A percentile compares a stretch with the other conserved stretches of the same genome.
Evolutionary conservation across 1,140 invertebrate species (phyloP).

Genomic region (Drosophila mayri): DNA sequence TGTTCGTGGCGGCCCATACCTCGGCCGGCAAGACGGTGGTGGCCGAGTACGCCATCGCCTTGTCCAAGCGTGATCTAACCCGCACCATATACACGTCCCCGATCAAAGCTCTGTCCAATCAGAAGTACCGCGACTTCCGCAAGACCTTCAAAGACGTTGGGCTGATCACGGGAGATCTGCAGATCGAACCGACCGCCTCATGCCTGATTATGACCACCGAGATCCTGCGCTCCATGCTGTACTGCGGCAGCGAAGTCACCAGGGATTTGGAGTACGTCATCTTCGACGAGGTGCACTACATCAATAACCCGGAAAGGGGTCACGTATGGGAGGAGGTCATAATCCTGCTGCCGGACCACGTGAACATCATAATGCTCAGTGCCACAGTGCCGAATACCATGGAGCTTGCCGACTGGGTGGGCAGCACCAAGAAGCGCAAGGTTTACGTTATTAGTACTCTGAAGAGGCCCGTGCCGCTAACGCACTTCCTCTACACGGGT

Average conservation of each 20-base stretch:
- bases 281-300: slow-evolving; percentile 99
- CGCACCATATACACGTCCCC: slow-evolving; percentile 99
- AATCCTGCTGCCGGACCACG: slow-evolving; percentile 96
- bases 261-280: slow-evolving; percentile 99
- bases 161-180: slow-evolving; percentile 97
- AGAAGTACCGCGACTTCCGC: slow-evolving; percentile 99
- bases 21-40: slow-evolving; percentile 99
- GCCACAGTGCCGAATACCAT: slow-evolving; percentile 99
- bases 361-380: slow-evolving; percentile 98
- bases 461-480: slow-evolving; percentile 97
- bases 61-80: slow-evolving; percentile 96
- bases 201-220: slow-evolving; percentile 99
- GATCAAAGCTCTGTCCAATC: slow-evolving; percentile 99
- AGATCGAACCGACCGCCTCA: slow-evolving; percentile 96
- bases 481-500: slow-evolving; percentile 97
- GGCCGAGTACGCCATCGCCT: slow-evolving; percentile 98
- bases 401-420: slow-evolving; percentile 99
- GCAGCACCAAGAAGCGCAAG: slow-evolving; percentile 95
- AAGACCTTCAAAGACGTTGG: slow-evolving; percentile 96
- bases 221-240: slow-evolving; percentile 98
- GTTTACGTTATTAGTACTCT: slow-evolving; percentile 97
- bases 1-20: slow-evolving; percentile 99
- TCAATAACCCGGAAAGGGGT: slow-evolving; percentile 98
- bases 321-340: slow-evolving; percentile 99
- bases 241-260: slow-evolving; percentile 97